Conservation (phyloP, 2,797 vertebrate species). For the Sebastes dallii region DNA sequence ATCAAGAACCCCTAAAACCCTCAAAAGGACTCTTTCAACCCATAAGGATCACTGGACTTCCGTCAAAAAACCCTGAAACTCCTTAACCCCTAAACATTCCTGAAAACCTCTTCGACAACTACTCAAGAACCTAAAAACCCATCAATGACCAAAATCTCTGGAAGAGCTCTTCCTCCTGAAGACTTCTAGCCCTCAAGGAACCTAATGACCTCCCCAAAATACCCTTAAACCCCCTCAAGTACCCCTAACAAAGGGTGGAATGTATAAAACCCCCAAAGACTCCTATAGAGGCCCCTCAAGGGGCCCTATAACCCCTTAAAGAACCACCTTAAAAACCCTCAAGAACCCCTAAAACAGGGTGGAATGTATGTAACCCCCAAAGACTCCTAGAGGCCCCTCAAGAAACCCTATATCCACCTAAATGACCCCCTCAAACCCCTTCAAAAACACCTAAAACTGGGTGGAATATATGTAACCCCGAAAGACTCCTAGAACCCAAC, state of each 20-base stretch:
- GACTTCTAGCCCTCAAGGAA: not conserved
- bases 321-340: not conserved
- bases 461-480: no score
- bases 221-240: not conserved
- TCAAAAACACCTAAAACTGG: rapidly evolving
- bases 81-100: not conserved
- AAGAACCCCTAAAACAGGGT: not conserved
- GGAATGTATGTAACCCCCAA: not conserved
- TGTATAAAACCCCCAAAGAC: not conserved
- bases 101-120: not conserved
- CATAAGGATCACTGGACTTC: not conserved
- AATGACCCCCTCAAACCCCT: not conserved
- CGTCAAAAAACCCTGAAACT: not conserved
- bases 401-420: no score
- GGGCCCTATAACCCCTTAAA: not conserved
- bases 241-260: not conserved
- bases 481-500: not conserved
- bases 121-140: not conserved
- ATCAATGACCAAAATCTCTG: not conserved
- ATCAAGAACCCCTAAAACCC: not conserved
- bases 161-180: not conserved
- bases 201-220: not conserved
- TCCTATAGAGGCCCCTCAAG: not conserved
- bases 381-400: not conserved
- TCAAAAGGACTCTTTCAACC: not conserved